These are phyloP conservation scores for Argyresthia goedartella DNA, from an alignment of 2,888 invertebrate species.

Conservation along the genomic window DNA sequence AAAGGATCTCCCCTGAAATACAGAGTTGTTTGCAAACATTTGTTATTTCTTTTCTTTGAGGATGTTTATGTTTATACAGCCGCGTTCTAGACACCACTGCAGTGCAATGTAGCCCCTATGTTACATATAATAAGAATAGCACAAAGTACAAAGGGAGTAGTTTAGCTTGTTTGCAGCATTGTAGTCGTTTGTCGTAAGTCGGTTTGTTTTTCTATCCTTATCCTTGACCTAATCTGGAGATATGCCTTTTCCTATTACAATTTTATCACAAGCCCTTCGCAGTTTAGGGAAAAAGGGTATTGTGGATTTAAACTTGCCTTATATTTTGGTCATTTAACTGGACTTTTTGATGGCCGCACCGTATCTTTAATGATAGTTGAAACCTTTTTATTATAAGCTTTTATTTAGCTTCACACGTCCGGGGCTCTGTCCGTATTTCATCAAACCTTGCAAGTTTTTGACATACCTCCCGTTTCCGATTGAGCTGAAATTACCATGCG, in stretches of 20 bases:
- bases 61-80: background rate
- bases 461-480: too few relatives aligned
- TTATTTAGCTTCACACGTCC: too few relatives aligned
- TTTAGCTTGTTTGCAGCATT: background rate
- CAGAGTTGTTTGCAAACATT: slow-evolving; percentile 5
- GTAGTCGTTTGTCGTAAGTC: background rate
- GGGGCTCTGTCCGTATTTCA: too few relatives aligned
- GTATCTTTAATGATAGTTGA: too few relatives aligned
- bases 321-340: too few relatives aligned
- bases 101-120: background rate
- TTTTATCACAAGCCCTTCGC: background rate
- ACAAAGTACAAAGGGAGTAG: background rate
- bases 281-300: background rate
- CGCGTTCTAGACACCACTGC: background rate
- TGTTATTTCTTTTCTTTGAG: slow-evolving; percentile 4
- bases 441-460: too few relatives aligned
- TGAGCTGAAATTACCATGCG: too few relatives aligned
- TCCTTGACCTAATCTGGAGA: slow-evolving; percentile 9
- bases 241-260: background rate
- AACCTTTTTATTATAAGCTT: too few relatives aligned
- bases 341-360: too few relatives aligned
- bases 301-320: background rate
- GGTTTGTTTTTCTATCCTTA: slow-evolving; percentile 11
- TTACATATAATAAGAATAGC: background rate
- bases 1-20: background rate